Evolutionary conservation across 2,113 vertebrate species (phyloP), one percentile per base, ranked within the genome.

Genomic region (Sterrhoptilus dennistouni): DNA sequence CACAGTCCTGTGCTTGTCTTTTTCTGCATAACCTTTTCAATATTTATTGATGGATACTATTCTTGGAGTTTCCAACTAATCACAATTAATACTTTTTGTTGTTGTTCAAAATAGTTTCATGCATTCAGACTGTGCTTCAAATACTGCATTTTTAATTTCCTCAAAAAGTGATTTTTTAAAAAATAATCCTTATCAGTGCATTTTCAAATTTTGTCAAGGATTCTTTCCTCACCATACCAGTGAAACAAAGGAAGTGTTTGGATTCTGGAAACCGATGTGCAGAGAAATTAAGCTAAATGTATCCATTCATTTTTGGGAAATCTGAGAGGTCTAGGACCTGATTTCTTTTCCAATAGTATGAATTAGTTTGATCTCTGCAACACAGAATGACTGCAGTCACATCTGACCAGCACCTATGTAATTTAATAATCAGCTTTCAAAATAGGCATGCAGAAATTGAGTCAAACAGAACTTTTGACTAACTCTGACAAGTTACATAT

Each of bases 311-410:
- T 88, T 92, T 57, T 29, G n/a, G 23, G 71, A 92, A 93, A 90
- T 69, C 28, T 77, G 71, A 88, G 85, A 65, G 69, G 21, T 59
- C 66, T 47, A 65, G 42, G 35, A 44, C 74, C 44, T 95, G 65
- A 89, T 84, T 95, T 96, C 60, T 96, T 94, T 94, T 95, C 71
- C 82, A 86, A 90, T 53, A 52, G 50, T 72, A 40, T 29, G 66
- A 93, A 80, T 88, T 90, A 77, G 4, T 24, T 92, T 83, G 42
- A 70, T 95, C 70, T 77, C 38, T 50, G 42, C 50, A 52, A 63
- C 2, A 9, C 18, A 42, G 59, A 59, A 77, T 83, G 57, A 40
- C 54, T 83, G 53, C 33, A 76, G 54, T 76, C 57, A 24, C 65
- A 76, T 76, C n/a, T 83, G 78, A 90, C 45, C 45, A 77, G 63